Evolutionary conservation across 2,888 invertebrate genomes (phyloP), one percentile per base, ranked within the genome.

Genomic region (Ochropacha duplaris): DNA sequence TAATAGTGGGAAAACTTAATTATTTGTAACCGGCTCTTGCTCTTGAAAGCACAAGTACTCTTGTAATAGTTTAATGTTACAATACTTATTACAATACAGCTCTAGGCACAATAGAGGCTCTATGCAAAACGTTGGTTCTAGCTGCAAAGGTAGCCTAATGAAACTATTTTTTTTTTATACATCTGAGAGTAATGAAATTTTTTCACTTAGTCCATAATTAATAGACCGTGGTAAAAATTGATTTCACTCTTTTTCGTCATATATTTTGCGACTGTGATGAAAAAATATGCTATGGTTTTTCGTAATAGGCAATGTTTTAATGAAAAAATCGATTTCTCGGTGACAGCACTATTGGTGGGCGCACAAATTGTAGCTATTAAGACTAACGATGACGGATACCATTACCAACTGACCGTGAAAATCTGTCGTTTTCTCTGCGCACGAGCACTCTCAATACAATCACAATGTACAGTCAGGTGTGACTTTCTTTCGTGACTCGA

Each of bases 351-450:
- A 44, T 59, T 64, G 58, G 34, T 60, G 54, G 56, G 54, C 56
- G 54, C 56, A 60, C 54, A 57, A 65, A 66, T 63, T 54, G 60
- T 34, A 54, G 58, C 58, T 68, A 67, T 66, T 67, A 64, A 64
- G 65, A 61, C 62, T 67, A 67, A 56, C 62, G 61, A 65, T 68
- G 71, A 68, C 65, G 68, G 67, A 67, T 70, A 66, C 67, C 65
- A 69, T 69, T 71, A 69, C 59, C 72, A 78, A 73, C 71, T 83
- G 79, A 80, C 83, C 84, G 86, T 84, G 81, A 83, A 85, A 80
- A 81, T 70, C 60, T 68, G 68, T 58, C 68, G 76, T 82, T 87
- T 86, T 86, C 85, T 83, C 82, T 69, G 65, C 63, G 77, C 75
- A 69, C 69, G 69, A 69, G 66, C 62, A 63, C 59, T 69, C 54